phyloP scores from a whole-genome alignment of 2,797 vertebrate species.

The Eutrigla gurnardus region DNA sequence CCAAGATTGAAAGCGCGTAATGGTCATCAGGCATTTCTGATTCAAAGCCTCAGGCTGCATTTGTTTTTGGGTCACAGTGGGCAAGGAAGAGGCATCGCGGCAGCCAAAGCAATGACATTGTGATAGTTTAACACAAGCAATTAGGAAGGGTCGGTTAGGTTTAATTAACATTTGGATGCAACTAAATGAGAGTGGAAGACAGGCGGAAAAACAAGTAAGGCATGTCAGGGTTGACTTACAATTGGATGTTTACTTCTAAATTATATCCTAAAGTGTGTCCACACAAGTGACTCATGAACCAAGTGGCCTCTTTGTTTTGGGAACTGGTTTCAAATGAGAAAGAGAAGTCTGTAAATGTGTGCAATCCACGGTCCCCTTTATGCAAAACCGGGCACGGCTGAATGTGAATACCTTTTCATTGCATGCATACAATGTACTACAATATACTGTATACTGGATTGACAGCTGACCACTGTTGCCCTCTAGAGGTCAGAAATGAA shows the following conservation, averaged over 20 bases:
- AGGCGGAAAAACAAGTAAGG: conserved; percentile 18
- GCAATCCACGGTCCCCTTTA: conserved; percentile 8
- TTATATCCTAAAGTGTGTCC: background rate
- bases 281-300: background rate
- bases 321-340: conserved; percentile 12
- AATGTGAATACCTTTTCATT: conserved; percentile 5
- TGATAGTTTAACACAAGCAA: conserved; percentile 43
- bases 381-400: conserved; percentile 18
- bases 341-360: background rate
- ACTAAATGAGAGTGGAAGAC: conserved; percentile 54
- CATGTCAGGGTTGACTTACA: background rate
- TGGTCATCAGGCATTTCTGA: conserved; percentile 54
- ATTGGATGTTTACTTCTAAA: background rate
- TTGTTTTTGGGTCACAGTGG: conserved; percentile 49
- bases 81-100: conserved; percentile 33
- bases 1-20: conserved; percentile 41
- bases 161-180: conserved; percentile 47
- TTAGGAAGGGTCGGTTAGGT: conserved; percentile 39
- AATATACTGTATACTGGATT: background rate
- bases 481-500: conserved; percentile 39
- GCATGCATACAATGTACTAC: background rate
- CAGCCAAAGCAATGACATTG: conserved; percentile 17
- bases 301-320: conserved; percentile 7
- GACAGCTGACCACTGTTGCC: conserved; percentile 19
- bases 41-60: conserved; percentile 60